Evolutionary conservation across 2,797 vertebrate species (phyloP).

Genomic region (Sebastes iracundus): DNA sequence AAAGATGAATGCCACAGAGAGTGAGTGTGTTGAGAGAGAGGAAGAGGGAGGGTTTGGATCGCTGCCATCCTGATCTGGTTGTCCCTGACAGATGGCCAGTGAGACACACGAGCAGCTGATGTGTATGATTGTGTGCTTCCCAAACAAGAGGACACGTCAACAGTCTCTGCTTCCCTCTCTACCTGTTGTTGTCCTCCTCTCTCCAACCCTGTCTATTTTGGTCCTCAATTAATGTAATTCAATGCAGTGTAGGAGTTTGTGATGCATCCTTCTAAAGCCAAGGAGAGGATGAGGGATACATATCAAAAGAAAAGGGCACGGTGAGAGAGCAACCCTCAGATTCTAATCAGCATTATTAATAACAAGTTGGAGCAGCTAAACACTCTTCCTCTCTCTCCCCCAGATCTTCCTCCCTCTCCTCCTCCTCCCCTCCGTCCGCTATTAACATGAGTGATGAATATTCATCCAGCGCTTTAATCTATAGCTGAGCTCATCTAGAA

Average conservation of each 20-base stretch:
- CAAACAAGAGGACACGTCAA: constrained; percentile 27
- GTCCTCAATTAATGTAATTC: constrained; percentile 35
- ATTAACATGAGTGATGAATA: constrained; percentile 64
- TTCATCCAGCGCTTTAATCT: constrained; percentile 69
- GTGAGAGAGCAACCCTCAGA: constrained; percentile 33
- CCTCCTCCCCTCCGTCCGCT: background rate
- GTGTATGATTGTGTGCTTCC: constrained; percentile 41
- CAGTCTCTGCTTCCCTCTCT: background rate
- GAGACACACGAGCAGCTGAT: constrained; percentile 54
- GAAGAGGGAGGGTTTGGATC: constrained; percentile 35
- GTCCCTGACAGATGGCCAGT: constrained; percentile 65
- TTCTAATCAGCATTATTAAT: constrained; percentile 61
- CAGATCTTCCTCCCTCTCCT: constrained; percentile 13
- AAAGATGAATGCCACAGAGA: constrained; percentile 25
- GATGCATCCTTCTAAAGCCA: constrained; percentile 17
- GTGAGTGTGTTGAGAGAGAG: background rate
- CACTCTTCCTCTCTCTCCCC: constrained; percentile 1
- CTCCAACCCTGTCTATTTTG: constrained; percentile 10
- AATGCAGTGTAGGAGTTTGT: background rate
- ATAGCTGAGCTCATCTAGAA: constrained; percentile 58
- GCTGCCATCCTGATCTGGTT: constrained; percentile 54
- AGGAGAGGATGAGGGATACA: constrained; percentile 34
- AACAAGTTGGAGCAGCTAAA: constrained; percentile 32
- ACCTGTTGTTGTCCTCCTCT: constrained; percentile 13
- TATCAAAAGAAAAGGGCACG: constrained; percentile 54